Conservation (phyloP, 2,888 invertebrate genomes). For the Acrobasis suavella region DNA sequence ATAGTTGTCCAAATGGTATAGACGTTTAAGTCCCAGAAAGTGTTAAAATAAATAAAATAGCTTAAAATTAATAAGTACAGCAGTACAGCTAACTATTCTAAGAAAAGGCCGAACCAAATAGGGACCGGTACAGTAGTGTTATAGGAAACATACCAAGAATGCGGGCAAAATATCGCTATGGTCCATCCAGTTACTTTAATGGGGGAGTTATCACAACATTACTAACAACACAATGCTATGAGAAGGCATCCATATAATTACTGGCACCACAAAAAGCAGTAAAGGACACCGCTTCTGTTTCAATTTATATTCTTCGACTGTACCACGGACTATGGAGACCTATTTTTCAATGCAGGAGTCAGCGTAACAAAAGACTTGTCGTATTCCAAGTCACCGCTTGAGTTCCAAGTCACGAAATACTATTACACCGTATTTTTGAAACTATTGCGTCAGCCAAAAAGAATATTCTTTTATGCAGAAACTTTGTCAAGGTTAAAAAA, state of each 20-base stretch:
- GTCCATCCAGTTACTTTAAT: conserved; percentile 42
- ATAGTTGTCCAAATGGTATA: too few species aligned
- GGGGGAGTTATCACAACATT: conserved; percentile 51
- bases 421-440: too few species aligned
- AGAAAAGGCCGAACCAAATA: background rate
- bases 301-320: conserved; percentile 36
- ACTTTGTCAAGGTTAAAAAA: too few species aligned
- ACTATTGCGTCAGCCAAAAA: too few species aligned
- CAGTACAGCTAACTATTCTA: background rate
- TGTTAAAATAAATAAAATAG: too few species aligned
- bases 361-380: too few species aligned
- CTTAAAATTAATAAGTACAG: too few species aligned
- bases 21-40: too few species aligned
- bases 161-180: conserved; percentile 20
- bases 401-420: too few species aligned
- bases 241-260: conserved; percentile 46
- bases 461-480: too few species aligned
- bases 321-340: conserved; percentile 1
- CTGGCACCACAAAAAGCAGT: conserved; percentile 36
- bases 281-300: conserved; percentile 38
- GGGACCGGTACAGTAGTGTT: conserved; percentile 4
- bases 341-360: background rate
- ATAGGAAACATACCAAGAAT: conserved; percentile 2
- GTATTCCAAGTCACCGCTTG: too few species aligned
- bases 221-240: conserved; percentile 25